Percentiles rank a stretch among this genome's conserved stretches.
Evolutionary conservation across 2,113 vertebrate genomes (phyloP).

Genomic region (Misgurnus anguillicaudatus): DNA sequence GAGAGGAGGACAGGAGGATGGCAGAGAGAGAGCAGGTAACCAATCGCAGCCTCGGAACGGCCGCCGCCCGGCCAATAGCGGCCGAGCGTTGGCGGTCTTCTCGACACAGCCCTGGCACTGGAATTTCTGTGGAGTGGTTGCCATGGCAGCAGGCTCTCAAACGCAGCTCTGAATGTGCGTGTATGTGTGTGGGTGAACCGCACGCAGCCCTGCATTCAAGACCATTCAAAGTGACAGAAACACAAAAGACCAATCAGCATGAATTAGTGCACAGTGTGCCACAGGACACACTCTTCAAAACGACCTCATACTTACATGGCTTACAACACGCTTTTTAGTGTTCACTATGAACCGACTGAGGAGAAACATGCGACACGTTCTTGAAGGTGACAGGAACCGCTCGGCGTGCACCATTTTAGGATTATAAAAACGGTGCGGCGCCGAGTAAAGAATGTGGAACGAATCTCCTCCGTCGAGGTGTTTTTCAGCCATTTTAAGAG

Average conservation of each 20-base stretch:
- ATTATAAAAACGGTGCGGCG: not conserved
- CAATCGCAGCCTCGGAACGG: slow-evolving; percentile 13
- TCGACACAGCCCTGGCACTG: slow-evolving; percentile 63
- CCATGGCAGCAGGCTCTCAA: slow-evolving; percentile 79
- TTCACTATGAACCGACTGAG: not conserved
- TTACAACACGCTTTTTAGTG: slow-evolving; percentile 1
- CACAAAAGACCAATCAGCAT: slow-evolving; percentile 45
- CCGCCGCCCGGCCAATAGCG: slow-evolving; percentile 56
- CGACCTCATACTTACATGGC: slow-evolving; percentile 8
- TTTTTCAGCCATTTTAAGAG: slow-evolving; percentile 41
- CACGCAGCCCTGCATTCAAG: slow-evolving; percentile 61
- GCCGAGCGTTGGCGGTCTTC: slow-evolving; percentile 58
- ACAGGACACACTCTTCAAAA: slow-evolving; percentile 36
- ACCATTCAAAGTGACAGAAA: slow-evolving; percentile 61
- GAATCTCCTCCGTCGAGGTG: slow-evolving; percentile 15
- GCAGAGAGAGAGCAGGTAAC: slow-evolving; percentile 89
- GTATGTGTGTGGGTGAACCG: slow-evolving; percentile 74
- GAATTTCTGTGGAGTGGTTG: slow-evolving; percentile 76
- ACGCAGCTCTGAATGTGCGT: slow-evolving; percentile 63
- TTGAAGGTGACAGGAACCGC: not conserved
- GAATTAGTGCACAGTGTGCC: slow-evolving; percentile 31
- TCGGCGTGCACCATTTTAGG: not conserved
- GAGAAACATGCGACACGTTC: not conserved
- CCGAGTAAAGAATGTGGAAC: not conserved
- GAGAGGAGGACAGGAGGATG: slow-evolving; percentile 87